Evolutionary conservation across 2,888 invertebrate species (phyloP).

Genomic region (Drosophila trichaetosa): DNA sequence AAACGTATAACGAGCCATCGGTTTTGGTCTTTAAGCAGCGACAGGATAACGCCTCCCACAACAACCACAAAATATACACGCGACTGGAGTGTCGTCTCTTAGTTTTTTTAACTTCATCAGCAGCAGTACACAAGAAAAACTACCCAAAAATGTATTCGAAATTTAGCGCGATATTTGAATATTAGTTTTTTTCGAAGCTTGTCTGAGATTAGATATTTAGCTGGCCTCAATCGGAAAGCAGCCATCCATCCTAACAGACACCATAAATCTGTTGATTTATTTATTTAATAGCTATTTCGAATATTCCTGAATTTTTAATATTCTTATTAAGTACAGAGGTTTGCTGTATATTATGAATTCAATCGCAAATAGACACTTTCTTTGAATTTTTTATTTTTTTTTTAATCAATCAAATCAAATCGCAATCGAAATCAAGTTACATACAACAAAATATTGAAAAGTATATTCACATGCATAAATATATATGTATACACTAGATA

Average conservation of each 20-base stretch:
- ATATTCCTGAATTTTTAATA: not conserved
- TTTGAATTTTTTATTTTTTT: not conserved
- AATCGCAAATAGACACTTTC: not conserved
- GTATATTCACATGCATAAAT: slow-evolving; percentile 36
- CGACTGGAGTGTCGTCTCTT: slow-evolving; percentile 25
- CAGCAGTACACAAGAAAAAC: slow-evolving; percentile 11
- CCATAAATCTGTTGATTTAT: not conserved
- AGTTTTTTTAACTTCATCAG: slow-evolving; percentile 29
- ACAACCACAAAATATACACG: slow-evolving; percentile 27
- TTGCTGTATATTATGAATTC: not conserved
- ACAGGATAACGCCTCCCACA: slow-evolving; percentile 13
- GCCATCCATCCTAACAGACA: not conserved
- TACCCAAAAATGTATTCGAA: slow-evolving; percentile 22
- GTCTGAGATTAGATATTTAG: slow-evolving; percentile 3
- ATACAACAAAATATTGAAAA: slow-evolving; percentile 38
- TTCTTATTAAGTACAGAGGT: not conserved
- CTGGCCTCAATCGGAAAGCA: not conserved
- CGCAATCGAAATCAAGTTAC: slow-evolving; percentile 50
- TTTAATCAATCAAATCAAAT: slow-evolving; percentile 54
- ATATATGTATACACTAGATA: slow-evolving; percentile 40
- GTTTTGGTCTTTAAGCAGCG: slow-evolving; percentile 68
- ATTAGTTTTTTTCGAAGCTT: slow-evolving; percentile 12
- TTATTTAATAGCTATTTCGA: slow-evolving; percentile 3
- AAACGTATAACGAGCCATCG: slow-evolving; percentile 82
- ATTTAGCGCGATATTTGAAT: slow-evolving; percentile 22